Evolutionary conservation across 2,797 vertebrate species (phyloP).

Genomic region (Takifugu rubripes): DNA sequence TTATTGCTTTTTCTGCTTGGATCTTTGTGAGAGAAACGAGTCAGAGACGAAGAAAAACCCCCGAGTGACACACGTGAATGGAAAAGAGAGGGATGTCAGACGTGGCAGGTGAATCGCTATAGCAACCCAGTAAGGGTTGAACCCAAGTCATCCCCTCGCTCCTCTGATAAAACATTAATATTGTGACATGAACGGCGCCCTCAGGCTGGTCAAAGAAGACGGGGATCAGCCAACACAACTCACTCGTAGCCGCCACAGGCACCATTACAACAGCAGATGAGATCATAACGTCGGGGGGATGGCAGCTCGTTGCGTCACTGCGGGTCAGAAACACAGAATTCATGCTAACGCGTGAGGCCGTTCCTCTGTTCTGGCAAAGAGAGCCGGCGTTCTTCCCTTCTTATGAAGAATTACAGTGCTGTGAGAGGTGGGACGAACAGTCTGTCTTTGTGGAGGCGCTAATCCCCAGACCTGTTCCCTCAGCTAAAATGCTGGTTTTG

Average conservation of each 20-base stretch:
- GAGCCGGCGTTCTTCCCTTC: too few relatives aligned
- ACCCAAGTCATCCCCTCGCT: conserved; percentile 25
- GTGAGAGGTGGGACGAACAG: too few relatives aligned
- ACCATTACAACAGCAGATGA: neutral
- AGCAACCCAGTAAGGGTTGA: conserved; percentile 14
- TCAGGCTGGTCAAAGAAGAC: neutral
- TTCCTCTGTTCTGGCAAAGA: too few relatives aligned
- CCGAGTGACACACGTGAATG: neutral
- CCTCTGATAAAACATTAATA: conserved; percentile 21
- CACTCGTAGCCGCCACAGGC: neutral
- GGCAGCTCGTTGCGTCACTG: neutral
- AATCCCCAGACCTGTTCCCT: too few relatives aligned
- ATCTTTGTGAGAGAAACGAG: neutral
- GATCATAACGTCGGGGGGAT: neutral
- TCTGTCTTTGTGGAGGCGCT: too few relatives aligned
- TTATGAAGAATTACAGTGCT: too few relatives aligned
- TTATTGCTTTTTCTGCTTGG: neutral
- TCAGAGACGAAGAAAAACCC: neutral
- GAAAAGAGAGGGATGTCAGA: neutral
- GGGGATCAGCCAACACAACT: conserved; percentile 2
- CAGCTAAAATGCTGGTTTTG: too few relatives aligned
- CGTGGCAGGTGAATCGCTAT: conserved; percentile 12
- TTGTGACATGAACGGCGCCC: conserved; percentile 2
- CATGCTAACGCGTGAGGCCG: too few relatives aligned
- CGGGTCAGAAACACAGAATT: too few relatives aligned